Evolutionary conservation across 2,797 vertebrate genomes (phyloP).

Genomic region (Podarcis lilfordi): DNA sequence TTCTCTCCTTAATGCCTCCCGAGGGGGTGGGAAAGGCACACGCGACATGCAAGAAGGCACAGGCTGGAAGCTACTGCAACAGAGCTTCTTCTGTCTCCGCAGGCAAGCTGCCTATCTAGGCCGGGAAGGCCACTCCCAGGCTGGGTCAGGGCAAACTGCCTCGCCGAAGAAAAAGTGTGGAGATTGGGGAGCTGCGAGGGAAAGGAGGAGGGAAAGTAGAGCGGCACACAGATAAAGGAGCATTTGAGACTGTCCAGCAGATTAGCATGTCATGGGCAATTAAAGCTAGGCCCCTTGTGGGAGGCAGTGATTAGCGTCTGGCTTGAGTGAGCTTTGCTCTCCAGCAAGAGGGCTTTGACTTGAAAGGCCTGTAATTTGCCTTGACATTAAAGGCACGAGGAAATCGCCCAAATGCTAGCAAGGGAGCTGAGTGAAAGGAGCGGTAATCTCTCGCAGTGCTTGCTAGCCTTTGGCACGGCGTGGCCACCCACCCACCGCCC

Average conservation of each 20-base stretch:
- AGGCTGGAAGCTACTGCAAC: conserved; percentile 7
- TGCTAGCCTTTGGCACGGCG: conserved; percentile 18
- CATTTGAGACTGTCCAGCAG: conserved; percentile 38
- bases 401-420: conserved; percentile 66
- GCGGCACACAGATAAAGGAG: conserved; percentile 27
- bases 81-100: conserved; percentile 27
- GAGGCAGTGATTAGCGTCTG: not conserved
- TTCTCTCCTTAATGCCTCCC: not conserved
- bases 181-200: conserved; percentile 32
- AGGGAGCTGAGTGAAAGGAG: conserved; percentile 18
- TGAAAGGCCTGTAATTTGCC: conserved; percentile 46
- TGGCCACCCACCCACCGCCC: not conserved
- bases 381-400: conserved; percentile 35
- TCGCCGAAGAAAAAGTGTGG: not conserved
- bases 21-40: not conserved
- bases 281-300: conserved; percentile 44
- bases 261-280: conserved; percentile 36
- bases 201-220: conserved; percentile 3
- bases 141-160: conserved; percentile 47
- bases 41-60: conserved; percentile 9
- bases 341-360: conserved; percentile 31
- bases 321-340: conserved; percentile 24
- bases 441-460: conserved; percentile 23
- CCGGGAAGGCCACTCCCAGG: conserved; percentile 48
- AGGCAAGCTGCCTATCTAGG: conserved; percentile 30